Evolutionary conservation across 2,888 invertebrate genomes (phyloP).

Genomic region (Tinea pellionella): DNA sequence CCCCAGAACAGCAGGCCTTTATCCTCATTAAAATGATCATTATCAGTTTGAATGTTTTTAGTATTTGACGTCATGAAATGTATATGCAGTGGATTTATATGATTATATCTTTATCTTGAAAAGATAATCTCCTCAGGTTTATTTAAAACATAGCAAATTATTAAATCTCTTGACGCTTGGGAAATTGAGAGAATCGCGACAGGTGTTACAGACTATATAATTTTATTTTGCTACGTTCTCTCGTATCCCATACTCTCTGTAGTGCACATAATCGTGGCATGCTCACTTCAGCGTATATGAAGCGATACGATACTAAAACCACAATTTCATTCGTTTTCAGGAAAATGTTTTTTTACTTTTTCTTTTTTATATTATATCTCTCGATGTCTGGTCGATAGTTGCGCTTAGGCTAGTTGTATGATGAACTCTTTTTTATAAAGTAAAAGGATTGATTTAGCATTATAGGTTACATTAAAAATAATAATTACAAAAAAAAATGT

Average conservation of each 20-base stretch:
- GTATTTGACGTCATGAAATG: not conserved
- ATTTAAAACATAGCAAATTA: conserved; percentile 7
- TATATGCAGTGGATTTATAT: not conserved
- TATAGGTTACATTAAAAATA: no score
- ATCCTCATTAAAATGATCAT: no score
- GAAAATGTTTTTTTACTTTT: no score
- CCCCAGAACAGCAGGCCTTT: no score
- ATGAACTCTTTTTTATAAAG: no score
- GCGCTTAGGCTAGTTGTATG: no score
- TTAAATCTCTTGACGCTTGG: conserved; percentile 10
- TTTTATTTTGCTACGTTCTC: conserved; percentile 40
- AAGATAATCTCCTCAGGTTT: not conserved
- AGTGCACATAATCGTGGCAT: conserved; percentile 9
- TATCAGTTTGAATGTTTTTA: not conserved
- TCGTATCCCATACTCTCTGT: conserved; percentile 27
- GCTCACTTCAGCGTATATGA: conserved; percentile 9
- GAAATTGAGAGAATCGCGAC: conserved; percentile 24
- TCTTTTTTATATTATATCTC: no score
- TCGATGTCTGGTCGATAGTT: no score
- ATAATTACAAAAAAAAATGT: no score
- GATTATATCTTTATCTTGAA: not conserved
- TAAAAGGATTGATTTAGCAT: no score
- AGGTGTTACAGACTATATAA: conserved; percentile 40
- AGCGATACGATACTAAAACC: conserved; percentile 6
- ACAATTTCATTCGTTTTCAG: not conserved